These are phyloP conservation scores for Perithous albicinctus DNA, from an alignment of 2,888 invertebrate genomes.

Conservation along the genomic window DNA sequence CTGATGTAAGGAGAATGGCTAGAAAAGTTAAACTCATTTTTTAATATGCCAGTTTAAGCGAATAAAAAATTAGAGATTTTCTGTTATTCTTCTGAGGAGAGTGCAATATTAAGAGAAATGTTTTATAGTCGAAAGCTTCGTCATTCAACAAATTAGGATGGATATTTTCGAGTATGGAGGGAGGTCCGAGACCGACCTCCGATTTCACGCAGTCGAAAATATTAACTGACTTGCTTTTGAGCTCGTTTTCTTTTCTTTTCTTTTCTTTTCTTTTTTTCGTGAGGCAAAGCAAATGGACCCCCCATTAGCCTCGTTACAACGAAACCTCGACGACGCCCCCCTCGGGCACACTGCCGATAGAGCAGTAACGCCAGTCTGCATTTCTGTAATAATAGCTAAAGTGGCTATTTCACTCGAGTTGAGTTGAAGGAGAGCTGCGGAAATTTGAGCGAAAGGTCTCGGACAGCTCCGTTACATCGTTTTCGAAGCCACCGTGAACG, in stretches of 20 bases:
- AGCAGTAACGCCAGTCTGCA: constrained; percentile 20
- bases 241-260: constrained; percentile 19
- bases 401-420: not conserved
- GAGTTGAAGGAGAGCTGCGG: constrained; percentile 23
- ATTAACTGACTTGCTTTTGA: constrained; percentile 26
- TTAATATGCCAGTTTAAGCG: not conserved
- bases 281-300: constrained; percentile 15
- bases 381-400: constrained; percentile 11
- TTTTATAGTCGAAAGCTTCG: not conserved
- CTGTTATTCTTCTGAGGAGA: no score
- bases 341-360: constrained; percentile 24
- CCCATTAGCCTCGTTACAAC: constrained; percentile 52
- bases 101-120: not conserved
- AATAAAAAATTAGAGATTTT: no score
- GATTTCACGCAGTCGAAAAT: constrained; percentile 48
- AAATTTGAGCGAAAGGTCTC: constrained; percentile 37
- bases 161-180: constrained; percentile 17
- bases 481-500: constrained; percentile 52
- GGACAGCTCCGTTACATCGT: constrained; percentile 34
- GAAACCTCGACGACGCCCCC: constrained; percentile 45
- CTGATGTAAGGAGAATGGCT: no score
- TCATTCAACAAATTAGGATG: constrained; percentile 34
- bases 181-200: constrained; percentile 27
- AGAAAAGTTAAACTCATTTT: no score
- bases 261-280: no score